Base-by-base conservation (phyloP, 2,888 invertebrate species). In the Pammene fasciana region DNA sequence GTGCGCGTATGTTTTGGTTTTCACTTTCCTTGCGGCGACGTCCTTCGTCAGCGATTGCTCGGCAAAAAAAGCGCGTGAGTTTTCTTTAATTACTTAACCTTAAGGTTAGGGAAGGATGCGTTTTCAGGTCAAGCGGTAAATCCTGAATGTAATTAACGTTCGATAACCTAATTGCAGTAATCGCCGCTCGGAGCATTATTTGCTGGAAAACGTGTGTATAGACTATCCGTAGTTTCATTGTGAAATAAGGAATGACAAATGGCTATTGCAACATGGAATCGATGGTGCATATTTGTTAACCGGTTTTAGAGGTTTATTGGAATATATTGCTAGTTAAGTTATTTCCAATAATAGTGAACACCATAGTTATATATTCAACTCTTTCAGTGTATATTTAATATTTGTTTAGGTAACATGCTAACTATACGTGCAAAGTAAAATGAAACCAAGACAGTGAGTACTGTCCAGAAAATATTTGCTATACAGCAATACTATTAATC, bases 41-140 rank as follows among this genome's bases (percentile, higher is more conserved):
- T 75, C 81, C 77, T 81, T 86, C 74, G 77, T 82, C 56, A 77
- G 78, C 70, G 81, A 79, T 76, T 84, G 84, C 72, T 76, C 84
- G 10, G 89, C 88, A 61, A 85, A 83, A 75, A 65, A 86, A 72
- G 92, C 92, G 76, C 92, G 92, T 92, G 79, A 92, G 92, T 88
- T 71, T 75, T 75, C 73, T 74, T 70, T 74, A 61, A 59, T 67
- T 70, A 61, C 8, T 61, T 65, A 54, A 45, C 65, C 57, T 64
- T 65, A 48, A 16, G 36, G 48, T 62, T 43, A 41, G 52, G 59
- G 65, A 64, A 56, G 68, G 68, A 56, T 70, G 46, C 8, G 14
- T 71, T 72, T 72, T 70, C 55, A 52, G 56, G 57, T 61, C 68
- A 65, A 56, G 56, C 38, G 50, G 9, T 52, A 54, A 70, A 70